phyloP scores from a whole-genome alignment of 2,888 invertebrate genomes.

The Nymphalis c-album region DNA sequence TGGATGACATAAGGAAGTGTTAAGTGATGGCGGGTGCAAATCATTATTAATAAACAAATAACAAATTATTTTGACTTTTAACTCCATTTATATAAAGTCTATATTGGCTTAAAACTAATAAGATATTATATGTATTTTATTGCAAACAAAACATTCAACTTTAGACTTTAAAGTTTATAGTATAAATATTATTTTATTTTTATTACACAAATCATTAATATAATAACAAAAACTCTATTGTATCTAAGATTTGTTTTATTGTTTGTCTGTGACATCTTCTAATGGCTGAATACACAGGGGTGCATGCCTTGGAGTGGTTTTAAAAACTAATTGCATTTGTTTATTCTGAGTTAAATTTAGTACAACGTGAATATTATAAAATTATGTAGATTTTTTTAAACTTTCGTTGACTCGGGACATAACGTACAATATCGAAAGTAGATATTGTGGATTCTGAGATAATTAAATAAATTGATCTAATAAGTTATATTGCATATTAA shows the following conservation, averaged over 20 bases:
- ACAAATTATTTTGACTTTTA: neutral
- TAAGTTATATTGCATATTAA: no score
- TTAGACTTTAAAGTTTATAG: neutral
- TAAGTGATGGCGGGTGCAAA: slow-evolving; percentile 26
- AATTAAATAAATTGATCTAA: no score
- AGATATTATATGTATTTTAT: neutral
- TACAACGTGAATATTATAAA: no score
- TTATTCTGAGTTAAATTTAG: neutral
- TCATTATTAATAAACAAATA: slow-evolving; percentile 3
- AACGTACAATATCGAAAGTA: no score
- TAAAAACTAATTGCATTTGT: slow-evolving; percentile 1
- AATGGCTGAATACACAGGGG: slow-evolving; percentile 5
- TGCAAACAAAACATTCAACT: slow-evolving; percentile 8
- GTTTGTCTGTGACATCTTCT: slow-evolving; percentile 9
- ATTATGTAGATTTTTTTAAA: no score
- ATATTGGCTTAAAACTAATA: neutral
- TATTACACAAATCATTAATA: neutral
- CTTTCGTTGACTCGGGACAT: no score
- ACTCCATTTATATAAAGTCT: neutral
- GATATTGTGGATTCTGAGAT: no score
- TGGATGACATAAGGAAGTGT: slow-evolving; percentile 46
- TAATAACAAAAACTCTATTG: slow-evolving; percentile 7
- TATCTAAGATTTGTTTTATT: slow-evolving; percentile 5
- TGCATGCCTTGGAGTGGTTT: slow-evolving; percentile 3
- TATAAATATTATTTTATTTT: slow-evolving; percentile 10